Evolutionary conservation across 2,113 vertebrate species (phyloP).

Genomic region (Ictalurus furcatus): DNA sequence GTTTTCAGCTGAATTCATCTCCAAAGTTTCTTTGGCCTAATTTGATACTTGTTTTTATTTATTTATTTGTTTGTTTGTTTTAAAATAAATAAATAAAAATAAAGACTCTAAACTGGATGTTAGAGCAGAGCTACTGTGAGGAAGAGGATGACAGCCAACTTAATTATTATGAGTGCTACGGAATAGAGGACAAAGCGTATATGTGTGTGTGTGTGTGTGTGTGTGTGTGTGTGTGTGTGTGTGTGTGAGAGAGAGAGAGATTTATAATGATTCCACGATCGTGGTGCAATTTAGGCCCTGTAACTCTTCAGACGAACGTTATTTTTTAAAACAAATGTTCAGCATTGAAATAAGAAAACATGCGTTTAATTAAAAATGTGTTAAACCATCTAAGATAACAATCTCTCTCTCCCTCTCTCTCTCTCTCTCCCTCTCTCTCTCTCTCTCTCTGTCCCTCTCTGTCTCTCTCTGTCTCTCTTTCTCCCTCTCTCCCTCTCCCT

Average conservation of each 20-base stretch:
- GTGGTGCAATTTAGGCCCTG: not conserved
- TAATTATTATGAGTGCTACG: not conserved
- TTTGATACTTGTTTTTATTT: constrained; percentile 50
- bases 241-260: not conserved
- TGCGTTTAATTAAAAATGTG: not conserved
- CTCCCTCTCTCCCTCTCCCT: too few relatives aligned
- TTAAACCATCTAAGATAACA: not conserved
- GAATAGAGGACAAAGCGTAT: not conserved
- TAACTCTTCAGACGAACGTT: not conserved
- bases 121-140: not conserved
- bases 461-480: too few relatives aligned
- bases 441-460: too few relatives aligned
- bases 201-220: not conserved
- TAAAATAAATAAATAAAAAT: not conserved
- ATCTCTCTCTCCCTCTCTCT: too few relatives aligned
- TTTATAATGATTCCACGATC: not conserved
- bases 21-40: constrained; percentile 61
- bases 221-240: not conserved
- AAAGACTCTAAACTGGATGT: not conserved
- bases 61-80: too few relatives aligned
- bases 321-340: not conserved
- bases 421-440: too few relatives aligned
- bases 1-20: constrained; percentile 49
- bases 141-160: not conserved
- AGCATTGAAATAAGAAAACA: not conserved